Conservation (phyloP, 2,888 invertebrate species). For the Perizoma affinitatum region DNA sequence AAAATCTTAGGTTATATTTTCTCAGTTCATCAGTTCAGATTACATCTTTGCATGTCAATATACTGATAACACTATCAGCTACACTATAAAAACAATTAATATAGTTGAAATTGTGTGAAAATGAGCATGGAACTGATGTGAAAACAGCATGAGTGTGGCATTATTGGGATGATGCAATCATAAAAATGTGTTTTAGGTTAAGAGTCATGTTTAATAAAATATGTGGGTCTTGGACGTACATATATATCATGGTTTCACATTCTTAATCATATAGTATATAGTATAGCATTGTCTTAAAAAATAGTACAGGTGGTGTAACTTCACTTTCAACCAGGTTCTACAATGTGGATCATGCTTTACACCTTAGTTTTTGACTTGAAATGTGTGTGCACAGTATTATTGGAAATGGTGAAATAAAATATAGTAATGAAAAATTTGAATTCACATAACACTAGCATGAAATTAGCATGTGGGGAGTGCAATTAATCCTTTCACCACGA, state of each 20-base stretch:
- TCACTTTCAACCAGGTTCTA: too few relatives aligned
- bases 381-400: too few relatives aligned
- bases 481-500: too few relatives aligned
- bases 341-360: too few relatives aligned
- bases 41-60: conserved; percentile 23
- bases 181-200: conserved; percentile 20
- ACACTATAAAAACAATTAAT: conserved; percentile 4
- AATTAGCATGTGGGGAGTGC: too few relatives aligned
- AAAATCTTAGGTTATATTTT: conserved; percentile 17
- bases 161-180: conserved; percentile 35
- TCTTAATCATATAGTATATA: too few relatives aligned
- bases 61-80: conserved; percentile 27
- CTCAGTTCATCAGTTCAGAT: conserved; percentile 2
- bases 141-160: conserved; percentile 14
- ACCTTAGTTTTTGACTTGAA: too few relatives aligned
- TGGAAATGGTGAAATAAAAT: too few relatives aligned
- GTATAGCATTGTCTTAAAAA: too few relatives aligned
- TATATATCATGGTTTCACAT: not conserved
- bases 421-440: too few relatives aligned
- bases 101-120: conserved; percentile 17
- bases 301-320: too few relatives aligned
- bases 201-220: conserved; percentile 1
- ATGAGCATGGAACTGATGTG: conserved; percentile 23
- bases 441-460: too few relatives aligned
- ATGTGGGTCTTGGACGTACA: not conserved